Evolutionary conservation across 35 echinoderm and acorn worm genomes (phyloP).

Genomic region (Apostichopus californicus): DNA sequence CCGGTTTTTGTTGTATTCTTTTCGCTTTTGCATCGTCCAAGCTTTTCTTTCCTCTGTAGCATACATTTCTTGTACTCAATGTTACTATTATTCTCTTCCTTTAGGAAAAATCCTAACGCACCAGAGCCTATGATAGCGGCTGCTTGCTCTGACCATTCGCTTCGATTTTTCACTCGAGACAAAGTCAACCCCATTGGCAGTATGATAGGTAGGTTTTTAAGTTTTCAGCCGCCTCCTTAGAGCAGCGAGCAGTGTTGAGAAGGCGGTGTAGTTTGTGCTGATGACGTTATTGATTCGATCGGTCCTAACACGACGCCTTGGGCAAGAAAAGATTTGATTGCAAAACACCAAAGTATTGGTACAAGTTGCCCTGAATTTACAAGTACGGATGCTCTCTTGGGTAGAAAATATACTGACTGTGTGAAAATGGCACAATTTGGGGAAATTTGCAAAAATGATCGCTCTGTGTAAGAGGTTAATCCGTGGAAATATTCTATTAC

Average conservation of each 20-base stretch:
- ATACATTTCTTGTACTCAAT: not conserved
- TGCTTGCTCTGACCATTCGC: constrained; percentile 26
- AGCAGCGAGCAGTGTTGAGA: not conserved
- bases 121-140: constrained; percentile 38
- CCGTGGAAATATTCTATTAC: too few species aligned
- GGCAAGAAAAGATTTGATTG: not conserved
- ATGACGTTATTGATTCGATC: not conserved
- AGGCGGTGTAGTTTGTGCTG: not conserved
- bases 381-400: not conserved
- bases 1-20: too few species aligned
- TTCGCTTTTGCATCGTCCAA: too few species aligned
- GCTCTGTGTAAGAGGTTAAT: too few species aligned
- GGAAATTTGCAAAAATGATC: too few species aligned
- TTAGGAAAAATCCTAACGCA: not conserved
- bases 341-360: not conserved
- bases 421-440: too few species aligned
- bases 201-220: constrained; percentile 37
- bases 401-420: too few species aligned
- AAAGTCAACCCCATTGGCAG: constrained; percentile 41
- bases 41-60: not conserved
- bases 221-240: not conserved
- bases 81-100: not conserved
- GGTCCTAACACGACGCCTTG: not conserved
- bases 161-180: constrained; percentile 48
- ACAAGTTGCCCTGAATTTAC: not conserved